These are phyloP conservation scores for Lichenostomus cassidix DNA, from an alignment of 2,113 vertebrate genomes.

Conservation along the genomic window DNA sequence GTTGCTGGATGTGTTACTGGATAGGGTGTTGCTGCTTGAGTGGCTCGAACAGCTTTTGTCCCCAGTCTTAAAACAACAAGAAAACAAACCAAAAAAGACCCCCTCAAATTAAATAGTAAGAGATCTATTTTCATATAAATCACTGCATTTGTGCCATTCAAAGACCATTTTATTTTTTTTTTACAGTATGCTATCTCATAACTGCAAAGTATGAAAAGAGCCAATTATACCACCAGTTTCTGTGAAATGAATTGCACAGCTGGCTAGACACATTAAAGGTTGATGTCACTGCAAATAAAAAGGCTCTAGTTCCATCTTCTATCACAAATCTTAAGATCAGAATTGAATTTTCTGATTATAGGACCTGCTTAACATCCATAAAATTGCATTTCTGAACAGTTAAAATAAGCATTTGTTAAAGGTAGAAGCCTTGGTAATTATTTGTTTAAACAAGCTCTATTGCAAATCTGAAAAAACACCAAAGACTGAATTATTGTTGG, in stretches of 20 bases:
- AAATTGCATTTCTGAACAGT: slow-evolving; percentile 12
- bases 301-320: neutral
- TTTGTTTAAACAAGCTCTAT: slow-evolving; percentile 9
- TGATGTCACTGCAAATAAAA: slow-evolving; percentile 23
- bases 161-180: neutral
- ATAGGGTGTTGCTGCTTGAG: slow-evolving; percentile 94
- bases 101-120: neutral
- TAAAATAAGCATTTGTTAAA: slow-evolving; percentile 17
- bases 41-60: slow-evolving; percentile 92
- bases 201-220: neutral
- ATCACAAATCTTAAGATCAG: neutral
- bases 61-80: slow-evolving; percentile 74
- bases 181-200: neutral
- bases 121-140: slow-evolving; percentile 18
- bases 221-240: neutral
- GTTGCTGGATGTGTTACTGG: slow-evolving; percentile 91
- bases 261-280: slow-evolving; percentile 10
- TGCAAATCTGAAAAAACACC: neutral
- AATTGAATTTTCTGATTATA: slow-evolving; percentile 27
- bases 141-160: slow-evolving; percentile 1
- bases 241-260: slow-evolving; percentile 19
- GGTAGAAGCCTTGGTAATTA: neutral
- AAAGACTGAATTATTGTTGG: neutral
- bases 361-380: neutral
- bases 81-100: neutral